Evolutionary conservation across 2,113 vertebrate species (phyloP), one percentile per base, ranked within the genome.

Genomic region (Oxygymnocypris stewartii): DNA sequence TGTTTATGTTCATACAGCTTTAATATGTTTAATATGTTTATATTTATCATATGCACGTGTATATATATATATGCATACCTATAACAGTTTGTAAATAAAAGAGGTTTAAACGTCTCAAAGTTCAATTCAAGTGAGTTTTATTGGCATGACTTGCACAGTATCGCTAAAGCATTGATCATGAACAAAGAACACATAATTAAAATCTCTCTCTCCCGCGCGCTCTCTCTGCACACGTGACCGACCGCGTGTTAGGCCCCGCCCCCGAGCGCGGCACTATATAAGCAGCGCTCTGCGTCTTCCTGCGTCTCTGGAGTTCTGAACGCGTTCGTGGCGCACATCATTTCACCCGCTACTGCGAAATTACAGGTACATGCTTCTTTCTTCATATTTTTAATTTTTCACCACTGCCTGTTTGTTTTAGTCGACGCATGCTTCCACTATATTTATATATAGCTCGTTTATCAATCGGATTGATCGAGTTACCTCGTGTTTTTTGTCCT

Each of bases 391-490:
- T 23, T 3, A 1, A 1, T 2, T 6, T 54, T 57, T 25, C 0
- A 14, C 8, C 1, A 0, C 1, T n/a, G 14, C 2, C 12, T 4
- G 5, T 11, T 79, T 23, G 18, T 3, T 79, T 44, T 18, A 10
- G 0, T 28, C 13, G 37, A 14, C 35, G 78, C 12, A 0, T 28
- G 11, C 2, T 37, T 13, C 3, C 49, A 6, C 6, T 13, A 4
- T 0, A 6, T 59, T 6, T 28, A 5, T 0, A 20, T 44, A 0
- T 16, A 1, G 2, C 18, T 12, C 2, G 2, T 57, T 7, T 57
- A 20, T 7, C 9, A 4, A 3, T 0, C 0, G 18, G 18, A 35
- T 79, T 7, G 5, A 23, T 23, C 1, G 37, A 4, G 1, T 44
- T 28, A 0, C 1, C 23, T n/a, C 37, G 57, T 44, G n/a, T 81